These are phyloP conservation scores for Archilochus colubris DNA, from an alignment of 2,113 vertebrate genomes.

Conservation along the genomic window DNA sequence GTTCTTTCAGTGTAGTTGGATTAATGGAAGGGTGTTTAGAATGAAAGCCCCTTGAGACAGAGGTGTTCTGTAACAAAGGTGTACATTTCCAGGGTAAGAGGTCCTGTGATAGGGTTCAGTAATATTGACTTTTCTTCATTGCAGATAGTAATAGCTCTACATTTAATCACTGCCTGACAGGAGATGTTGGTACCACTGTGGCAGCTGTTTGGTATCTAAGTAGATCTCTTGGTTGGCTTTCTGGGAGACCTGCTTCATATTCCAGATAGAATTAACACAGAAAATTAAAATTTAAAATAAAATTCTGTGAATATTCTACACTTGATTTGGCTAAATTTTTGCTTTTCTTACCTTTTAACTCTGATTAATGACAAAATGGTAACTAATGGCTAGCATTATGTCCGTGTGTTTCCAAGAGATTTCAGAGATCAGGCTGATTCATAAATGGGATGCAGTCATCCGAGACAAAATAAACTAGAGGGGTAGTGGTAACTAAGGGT, in stretches of 20 bases:
- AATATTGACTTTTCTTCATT: background rate
- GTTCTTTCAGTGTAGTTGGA: background rate
- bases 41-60: background rate
- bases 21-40: background rate
- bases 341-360: background rate
- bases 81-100: background rate
- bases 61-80: background rate
- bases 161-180: background rate
- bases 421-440: background rate
- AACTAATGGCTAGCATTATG: background rate
- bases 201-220: background rate
- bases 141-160: background rate
- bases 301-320: background rate
- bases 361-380: accelerated
- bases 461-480: background rate
- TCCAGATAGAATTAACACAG: background rate
- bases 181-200: background rate
- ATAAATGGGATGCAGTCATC: background rate
- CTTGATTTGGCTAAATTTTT: background rate
- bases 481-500: background rate
- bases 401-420: background rate
- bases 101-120: background rate
- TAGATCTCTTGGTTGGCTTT: background rate
- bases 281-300: background rate
- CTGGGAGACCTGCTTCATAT: background rate